These are phyloP conservation scores for Dipodomys merriami DNA, from an alignment of 2,113 vertebrate species.

Conservation along the genomic window DNA sequence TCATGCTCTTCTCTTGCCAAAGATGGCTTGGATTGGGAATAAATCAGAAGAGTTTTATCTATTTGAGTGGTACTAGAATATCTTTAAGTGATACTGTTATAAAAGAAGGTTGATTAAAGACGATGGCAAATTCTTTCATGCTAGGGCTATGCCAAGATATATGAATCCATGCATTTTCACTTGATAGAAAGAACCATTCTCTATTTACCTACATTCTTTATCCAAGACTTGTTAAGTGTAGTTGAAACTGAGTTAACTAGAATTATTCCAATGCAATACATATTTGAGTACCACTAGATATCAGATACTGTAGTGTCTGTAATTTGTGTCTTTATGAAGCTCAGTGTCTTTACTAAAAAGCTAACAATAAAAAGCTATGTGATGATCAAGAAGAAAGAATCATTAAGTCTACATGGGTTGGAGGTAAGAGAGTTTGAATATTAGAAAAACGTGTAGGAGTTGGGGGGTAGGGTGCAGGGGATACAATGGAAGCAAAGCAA, in stretches of 20 bases:
- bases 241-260: conserved; percentile 38
- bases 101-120: neutral
- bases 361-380: neutral
- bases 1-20: conserved; percentile 3
- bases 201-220: neutral
- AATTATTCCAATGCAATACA: conserved; percentile 6
- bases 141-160: neutral
- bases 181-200: neutral
- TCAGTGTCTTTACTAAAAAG: neutral
- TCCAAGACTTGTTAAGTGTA: neutral
- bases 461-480: too few species aligned
- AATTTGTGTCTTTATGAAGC: neutral
- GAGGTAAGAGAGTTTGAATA: neutral
- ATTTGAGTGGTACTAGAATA: neutral
- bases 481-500: neutral
- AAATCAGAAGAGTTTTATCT: conserved; percentile 3
- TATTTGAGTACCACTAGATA: neutral
- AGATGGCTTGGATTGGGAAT: neutral
- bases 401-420: neutral
- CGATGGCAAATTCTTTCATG: neutral
- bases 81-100: neutral
- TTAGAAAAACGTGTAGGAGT: neutral
- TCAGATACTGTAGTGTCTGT: neutral
- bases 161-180: neutral
- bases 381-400: neutral